These are phyloP conservation scores for Lerema accius DNA, from an alignment of 1,140 invertebrate genomes.

Conservation along the genomic window DNA sequence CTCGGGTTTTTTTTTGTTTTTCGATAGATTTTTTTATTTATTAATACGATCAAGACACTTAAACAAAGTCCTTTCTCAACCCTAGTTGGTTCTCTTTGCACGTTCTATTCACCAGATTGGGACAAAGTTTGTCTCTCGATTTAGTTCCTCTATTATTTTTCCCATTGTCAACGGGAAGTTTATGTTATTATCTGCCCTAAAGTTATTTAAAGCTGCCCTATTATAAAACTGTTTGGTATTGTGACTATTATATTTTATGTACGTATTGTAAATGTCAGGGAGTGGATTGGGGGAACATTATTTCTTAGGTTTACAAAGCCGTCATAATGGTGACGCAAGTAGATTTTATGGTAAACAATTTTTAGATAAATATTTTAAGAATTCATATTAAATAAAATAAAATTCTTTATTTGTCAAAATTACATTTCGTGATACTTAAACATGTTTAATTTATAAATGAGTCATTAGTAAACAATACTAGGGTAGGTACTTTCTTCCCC, in stretches of 20 bases:
- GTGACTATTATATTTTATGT: slow-evolving; percentile 14
- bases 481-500: too few relatives aligned
- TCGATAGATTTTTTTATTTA: too few relatives aligned
- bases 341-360: too few relatives aligned
- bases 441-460: too few relatives aligned
- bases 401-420: too few relatives aligned
- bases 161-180: slow-evolving; percentile 32
- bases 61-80: neutral
- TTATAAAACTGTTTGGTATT: slow-evolving; percentile 26
- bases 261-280: neutral
- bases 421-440: too few relatives aligned
- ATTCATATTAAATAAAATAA: too few relatives aligned
- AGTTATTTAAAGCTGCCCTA: slow-evolving; percentile 29
- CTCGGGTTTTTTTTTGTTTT: too few relatives aligned
- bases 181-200: slow-evolving; percentile 30
- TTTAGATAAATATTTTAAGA: too few relatives aligned
- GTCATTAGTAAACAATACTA: too few relatives aligned
- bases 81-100: slow-evolving; percentile 23
- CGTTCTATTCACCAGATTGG: slow-evolving; percentile 33
- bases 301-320: neutral
- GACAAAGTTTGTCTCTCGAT: slow-evolving; percentile 31
- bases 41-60: too few relatives aligned
- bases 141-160: slow-evolving; percentile 31
- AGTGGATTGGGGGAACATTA: neutral
- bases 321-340: too few relatives aligned